A percentile compares a stretch with the other conserved stretches of the same genome.
Evolutionary conservation across 2,797 vertebrate species (phyloP).

Genomic region (Leptoclinus maculatus): DNA sequence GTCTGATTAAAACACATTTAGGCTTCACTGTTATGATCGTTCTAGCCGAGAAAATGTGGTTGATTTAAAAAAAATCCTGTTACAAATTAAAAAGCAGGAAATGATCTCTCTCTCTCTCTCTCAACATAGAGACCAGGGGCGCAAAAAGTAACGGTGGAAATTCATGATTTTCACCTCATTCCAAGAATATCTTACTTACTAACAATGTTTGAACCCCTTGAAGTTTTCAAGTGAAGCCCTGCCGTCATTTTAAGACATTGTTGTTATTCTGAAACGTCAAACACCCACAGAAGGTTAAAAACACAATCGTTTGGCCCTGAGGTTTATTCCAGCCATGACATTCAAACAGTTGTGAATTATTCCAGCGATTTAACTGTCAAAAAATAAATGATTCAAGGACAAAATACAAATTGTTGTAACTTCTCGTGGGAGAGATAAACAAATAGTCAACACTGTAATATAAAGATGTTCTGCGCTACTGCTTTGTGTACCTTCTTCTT

Average conservation of each 20-base stretch:
- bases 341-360: conserved; percentile 8
- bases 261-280: conserved; percentile 33
- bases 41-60: not conserved
- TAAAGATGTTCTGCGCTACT: conserved; percentile 13
- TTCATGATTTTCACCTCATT: not conserved
- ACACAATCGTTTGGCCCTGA: conserved; percentile 43
- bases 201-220: not conserved
- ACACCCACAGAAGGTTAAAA: conserved; percentile 3
- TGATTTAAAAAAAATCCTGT: not conserved
- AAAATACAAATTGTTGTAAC: conserved; percentile 6
- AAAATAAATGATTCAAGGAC: conserved; percentile 25
- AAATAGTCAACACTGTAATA: conserved; percentile 28
- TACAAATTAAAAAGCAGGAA: conserved; percentile 15
- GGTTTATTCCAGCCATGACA: conserved; percentile 22
- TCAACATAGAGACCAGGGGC: not conserved
- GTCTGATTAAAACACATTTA: not conserved
- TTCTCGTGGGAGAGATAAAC: not conserved
- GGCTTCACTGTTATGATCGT: not conserved
- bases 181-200: not conserved
- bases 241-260: conserved; percentile 53
- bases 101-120: not conserved
- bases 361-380: not conserved
- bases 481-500: conserved; percentile 24
- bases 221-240: conserved; percentile 35
- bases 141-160: not conserved